Conservation (phyloP, 2,797 vertebrate species). For the Mareca penelope region DNA sequence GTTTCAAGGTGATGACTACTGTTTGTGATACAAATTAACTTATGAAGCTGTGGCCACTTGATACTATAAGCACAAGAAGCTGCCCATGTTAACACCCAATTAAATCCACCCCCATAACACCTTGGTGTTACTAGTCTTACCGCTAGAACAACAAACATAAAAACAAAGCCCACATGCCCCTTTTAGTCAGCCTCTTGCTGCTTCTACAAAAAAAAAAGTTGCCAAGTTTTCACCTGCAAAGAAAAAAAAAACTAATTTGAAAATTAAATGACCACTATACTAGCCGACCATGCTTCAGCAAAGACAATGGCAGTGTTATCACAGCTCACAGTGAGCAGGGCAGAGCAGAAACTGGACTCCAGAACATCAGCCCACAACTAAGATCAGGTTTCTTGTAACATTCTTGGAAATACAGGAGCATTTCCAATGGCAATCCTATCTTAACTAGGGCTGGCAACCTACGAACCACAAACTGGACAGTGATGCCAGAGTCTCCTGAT, state of each 20-base stretch:
- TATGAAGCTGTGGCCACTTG: not conserved
- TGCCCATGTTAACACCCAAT: not conserved
- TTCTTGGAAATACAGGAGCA: not conserved
- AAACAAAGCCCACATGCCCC: not conserved
- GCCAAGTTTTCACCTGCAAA: not conserved
- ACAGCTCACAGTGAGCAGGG: rapidly evolving
- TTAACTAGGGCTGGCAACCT: not conserved
- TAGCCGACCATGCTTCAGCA: not conserved
- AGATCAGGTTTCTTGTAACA: not conserved
- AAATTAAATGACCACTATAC: not conserved
- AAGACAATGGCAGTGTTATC: rapidly evolving
- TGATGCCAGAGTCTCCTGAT: not conserved
- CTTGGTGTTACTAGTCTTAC: not conserved
- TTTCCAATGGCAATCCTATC: not conserved
- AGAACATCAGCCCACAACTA: not conserved
- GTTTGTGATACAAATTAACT: not conserved
- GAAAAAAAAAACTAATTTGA: not conserved
- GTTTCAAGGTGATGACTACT: not conserved
- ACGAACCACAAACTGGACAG: not conserved
- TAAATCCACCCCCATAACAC: not conserved
- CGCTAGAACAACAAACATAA: not conserved
- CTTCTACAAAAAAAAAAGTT: not conserved
- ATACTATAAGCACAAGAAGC: not conserved
- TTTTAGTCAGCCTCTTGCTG: not conserved
- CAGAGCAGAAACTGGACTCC: not conserved